Conservation (phyloP, 2,113 vertebrate genomes). For the Rallus limicola region DNA sequence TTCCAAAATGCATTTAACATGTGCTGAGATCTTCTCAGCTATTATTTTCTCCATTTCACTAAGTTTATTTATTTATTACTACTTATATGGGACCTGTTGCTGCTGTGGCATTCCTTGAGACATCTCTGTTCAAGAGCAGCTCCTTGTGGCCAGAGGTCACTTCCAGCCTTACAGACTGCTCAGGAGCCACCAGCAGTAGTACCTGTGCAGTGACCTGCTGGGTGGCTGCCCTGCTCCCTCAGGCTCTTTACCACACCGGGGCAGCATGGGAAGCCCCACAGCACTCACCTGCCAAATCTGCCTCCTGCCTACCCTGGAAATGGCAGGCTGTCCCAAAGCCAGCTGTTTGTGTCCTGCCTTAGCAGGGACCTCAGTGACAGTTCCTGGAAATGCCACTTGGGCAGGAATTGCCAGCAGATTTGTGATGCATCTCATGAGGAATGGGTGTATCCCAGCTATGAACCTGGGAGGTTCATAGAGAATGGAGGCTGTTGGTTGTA, state of each 20-base stretch:
- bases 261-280: background rate
- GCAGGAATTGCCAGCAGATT: background rate
- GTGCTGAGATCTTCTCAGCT: background rate
- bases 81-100: accelerated
- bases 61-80: background rate
- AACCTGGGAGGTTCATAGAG: background rate
- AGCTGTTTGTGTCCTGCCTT: background rate
- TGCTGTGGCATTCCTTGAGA: background rate
- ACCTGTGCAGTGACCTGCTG: background rate
- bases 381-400: background rate
- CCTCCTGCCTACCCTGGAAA: background rate
- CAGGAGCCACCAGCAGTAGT: background rate
- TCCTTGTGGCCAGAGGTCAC: background rate
- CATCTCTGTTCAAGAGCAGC: background rate
- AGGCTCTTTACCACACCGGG: background rate
- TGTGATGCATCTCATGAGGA: background rate
- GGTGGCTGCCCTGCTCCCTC: background rate
- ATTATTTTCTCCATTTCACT: background rate
- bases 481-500: background rate
- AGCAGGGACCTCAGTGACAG: background rate
- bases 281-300: background rate
- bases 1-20: background rate
- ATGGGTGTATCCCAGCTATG: background rate
- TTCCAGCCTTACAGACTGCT: accelerated
- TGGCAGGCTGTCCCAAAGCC: background rate